Base-by-base conservation (phyloP, 2,888 invertebrate species). In the Vesta saturnalis region DNA sequence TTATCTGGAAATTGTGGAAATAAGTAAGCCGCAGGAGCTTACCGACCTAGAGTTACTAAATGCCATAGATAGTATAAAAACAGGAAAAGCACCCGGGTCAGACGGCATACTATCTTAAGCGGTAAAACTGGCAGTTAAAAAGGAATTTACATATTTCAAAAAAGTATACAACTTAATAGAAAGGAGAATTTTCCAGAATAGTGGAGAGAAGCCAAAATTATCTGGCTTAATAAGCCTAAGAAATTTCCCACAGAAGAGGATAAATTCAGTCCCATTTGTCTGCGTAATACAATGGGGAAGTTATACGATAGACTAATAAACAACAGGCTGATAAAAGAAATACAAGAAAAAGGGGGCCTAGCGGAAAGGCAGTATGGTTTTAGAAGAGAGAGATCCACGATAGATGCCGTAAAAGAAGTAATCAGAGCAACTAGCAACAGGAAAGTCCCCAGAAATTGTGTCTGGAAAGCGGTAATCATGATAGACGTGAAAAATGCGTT, bases 51-150 rank as follows among this genome's bases (percentile, higher is more conserved):
- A n/a, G n/a, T n/a, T n/a, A n/a, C n/a, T n/a, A n/a, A n/a, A n/a
- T n/a, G n/a, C n/a, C n/a, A n/a, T n/a, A n/a, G n/a, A n/a, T n/a
- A n/a, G n/a, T n/a, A 56, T 56, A 15, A 56, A 30, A 56, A 14
- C n/a, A n/a, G 30, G 30, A 15, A 56, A 56, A 16, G 55, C 30
- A n/a, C 55, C 55, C 1, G 55, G 55, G 1, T 30, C 55, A 12
- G 30, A 30, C 19, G 22, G 14, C 1, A 15, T 56, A 5, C 55
- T 30, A 14, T 15, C 30, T 8, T n/a, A 3, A 4, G 23, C 30
- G 15, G n/a, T n/a, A n/a, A n/a, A n/a, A n/a, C n/a, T n/a, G n/a
- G n/a, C n/a, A n/a, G n/a, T n/a, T n/a, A n/a, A n/a, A n/a, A n/a
- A n/a, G n/a, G n/a, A n/a, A n/a, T n/a, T n/a, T n/a, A n/a, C n/a